Evolutionary conservation across 2,797 vertebrate species (phyloP), one percentile per base, ranked within the genome.

Genomic region (Artibeus jamaicensis): DNA sequence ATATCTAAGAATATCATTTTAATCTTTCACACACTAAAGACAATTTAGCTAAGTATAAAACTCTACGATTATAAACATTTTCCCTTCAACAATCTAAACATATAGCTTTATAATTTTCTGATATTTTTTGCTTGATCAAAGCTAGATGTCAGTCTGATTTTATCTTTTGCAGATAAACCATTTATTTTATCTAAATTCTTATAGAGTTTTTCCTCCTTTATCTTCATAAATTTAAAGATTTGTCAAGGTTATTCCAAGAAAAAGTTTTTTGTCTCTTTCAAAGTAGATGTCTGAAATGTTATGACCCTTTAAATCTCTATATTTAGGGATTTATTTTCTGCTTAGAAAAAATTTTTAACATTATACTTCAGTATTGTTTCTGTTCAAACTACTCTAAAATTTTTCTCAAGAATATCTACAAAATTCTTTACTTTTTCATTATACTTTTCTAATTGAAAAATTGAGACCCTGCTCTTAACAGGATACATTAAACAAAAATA

Each of bases 401-500:
- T 26, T 37, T 95, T 86, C 44, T 86, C 14, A 82, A 22, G 19
- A 91, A 91, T 26, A 77, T 67, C 26, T 8, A 65, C 6, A 73
- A n/a, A 89, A 74, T 71, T 83, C 76, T 89, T 89, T 79, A 86
- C 21, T 59, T 78, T 91, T 88, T 91, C 34, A 65, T 93, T 84
- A 89, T 89, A 79, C 5, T 95, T 86, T 96, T 39, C 48, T 91
- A 92, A 96, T 2, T 67, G 9, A 89, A 83, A 91, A 92, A 87
- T 91, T 16, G 82, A 95, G 92, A 96, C 57, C 74, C 34, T 44
- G 10, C 32, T 91, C 70, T 92, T 92, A 90, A 89, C 21, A 44
- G 15, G 15, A 73, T 67, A 94, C 19, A 44, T 39, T 79, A 57
- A 39, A 68, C 81, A 29, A 65, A 84, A 24, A 12, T 6, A 96